A percentile compares a stretch with the other conserved stretches of the same genome.
Evolutionary conservation across 2,888 invertebrate species (phyloP).

Genomic region (Argynnis bischoffii): DNA sequence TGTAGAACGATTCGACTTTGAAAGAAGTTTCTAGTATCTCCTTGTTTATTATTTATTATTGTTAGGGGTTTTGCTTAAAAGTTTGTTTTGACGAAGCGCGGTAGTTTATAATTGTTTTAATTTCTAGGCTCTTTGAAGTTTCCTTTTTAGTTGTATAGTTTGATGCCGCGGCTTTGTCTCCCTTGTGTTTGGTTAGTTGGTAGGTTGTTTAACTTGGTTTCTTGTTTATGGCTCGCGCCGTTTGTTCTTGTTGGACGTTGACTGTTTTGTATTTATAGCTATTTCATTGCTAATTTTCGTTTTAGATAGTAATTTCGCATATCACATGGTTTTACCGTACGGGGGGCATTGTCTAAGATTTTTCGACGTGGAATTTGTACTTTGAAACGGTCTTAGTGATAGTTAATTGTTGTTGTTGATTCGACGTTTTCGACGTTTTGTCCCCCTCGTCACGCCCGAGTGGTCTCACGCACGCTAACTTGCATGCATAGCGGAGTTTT

Average conservation of each 20-base stretch:
- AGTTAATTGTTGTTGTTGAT: conserved; percentile 59
- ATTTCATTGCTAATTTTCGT: conserved; percentile 47
- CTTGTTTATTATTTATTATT: conserved; percentile 46
- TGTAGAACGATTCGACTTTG: conserved; percentile 42
- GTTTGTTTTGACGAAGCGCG: conserved; percentile 49
- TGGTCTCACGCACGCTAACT: conserved; percentile 67
- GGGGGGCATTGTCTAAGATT: conserved; percentile 59
- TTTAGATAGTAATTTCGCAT: conserved; percentile 74
- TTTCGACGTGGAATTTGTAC: conserved; percentile 60
- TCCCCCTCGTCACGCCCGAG: conserved; percentile 60
- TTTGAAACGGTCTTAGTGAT: conserved; percentile 61
- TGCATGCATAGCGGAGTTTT: too few species aligned
- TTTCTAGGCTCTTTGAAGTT: conserved; percentile 53
- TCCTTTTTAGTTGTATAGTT: conserved; percentile 58
- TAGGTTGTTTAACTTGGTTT: conserved; percentile 56
- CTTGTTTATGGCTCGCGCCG: conserved; percentile 57
- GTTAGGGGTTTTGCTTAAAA: conserved; percentile 31
- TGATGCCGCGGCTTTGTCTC: conserved; percentile 59
- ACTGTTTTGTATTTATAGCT: conserved; percentile 58
- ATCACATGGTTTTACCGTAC: conserved; percentile 61
- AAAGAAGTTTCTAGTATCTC: conserved; percentile 56
- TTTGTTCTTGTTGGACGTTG: conserved; percentile 62
- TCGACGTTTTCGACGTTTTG: conserved; percentile 45
- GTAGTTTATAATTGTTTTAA: conserved; percentile 57
- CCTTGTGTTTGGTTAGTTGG: conserved; percentile 38